Base-by-base conservation (phyloP, 1,140 invertebrate genomes). In the Ceratosolen fusciceps region DNA sequence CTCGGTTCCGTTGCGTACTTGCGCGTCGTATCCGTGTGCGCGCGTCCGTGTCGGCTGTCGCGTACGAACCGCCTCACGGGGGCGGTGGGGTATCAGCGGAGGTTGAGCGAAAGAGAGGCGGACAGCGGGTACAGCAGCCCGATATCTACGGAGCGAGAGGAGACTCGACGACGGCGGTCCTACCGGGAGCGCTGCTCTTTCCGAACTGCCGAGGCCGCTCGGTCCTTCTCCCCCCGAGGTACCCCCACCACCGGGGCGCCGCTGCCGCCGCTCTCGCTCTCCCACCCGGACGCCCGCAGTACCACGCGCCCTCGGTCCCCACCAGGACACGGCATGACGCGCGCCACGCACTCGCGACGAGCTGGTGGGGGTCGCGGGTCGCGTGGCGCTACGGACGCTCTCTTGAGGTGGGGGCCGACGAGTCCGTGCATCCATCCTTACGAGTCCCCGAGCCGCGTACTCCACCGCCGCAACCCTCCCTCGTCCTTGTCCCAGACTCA, bases 231-330 rank as follows among this genome's bases (percentile, higher is more conserved):
- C 85, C 82, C 84, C 83, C 70, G 70, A 26, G 56, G 21, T 49
- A 43, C 70, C 76, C 76, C 54, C 76, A 78, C 67, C 39, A 77
- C 52, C 52, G 24, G 31, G 73, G 43, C 62, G 54, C 54, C 43
- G 54, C 24, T 39, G 58, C 76, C 76, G 77, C 80, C 39, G 77
- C 37, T 10, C 39, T 80, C 60, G 60, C 34, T 19, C 54, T 47
- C 58, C 56, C 29, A 29, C 75, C 34, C 37, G 37, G 26, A 24
- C 37, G 37, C 26, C 56, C 79, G 81, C 79, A 74, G 82, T 83
- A 87, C 87, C 85, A 88, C 89, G 88, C 89, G 87, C 82, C 86
- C 84, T 84, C 83, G 80, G 82, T 83, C 84, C 88, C 87, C 84
- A 85, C 86, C 79, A 80, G 67, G 70, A 62, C 75, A 81, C 72